Evolutionary conservation across 1,140 invertebrate species (phyloP), one percentile per base, ranked within the genome.

Genomic region (Eufriesea mexicana): DNA sequence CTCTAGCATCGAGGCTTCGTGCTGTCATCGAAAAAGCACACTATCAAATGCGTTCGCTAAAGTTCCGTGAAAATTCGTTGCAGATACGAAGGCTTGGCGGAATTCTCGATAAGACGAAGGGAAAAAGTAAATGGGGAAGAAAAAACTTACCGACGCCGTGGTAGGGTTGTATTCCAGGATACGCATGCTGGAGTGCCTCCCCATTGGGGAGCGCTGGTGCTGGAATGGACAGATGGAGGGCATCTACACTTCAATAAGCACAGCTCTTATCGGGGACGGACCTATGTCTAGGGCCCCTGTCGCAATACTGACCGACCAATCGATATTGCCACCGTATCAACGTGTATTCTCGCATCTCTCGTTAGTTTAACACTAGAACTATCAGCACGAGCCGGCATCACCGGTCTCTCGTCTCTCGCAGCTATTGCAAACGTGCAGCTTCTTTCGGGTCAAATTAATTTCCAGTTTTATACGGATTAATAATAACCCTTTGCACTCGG

Each of bases 141-240:
- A 87, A 84, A 88, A 85, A 97, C 97, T 97, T 96, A 98, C 97
- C 97, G 95, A 97, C 97, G 95, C 98, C 91, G 85, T 97, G 96
- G 95, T 98, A 98, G 83, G 98, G 97, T 95, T 97, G 97, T 95
- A 98, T 97, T 91, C 97, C 97, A 84, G 97, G 95, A 95, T 98
- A 98, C 88, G 96, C 96, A 94, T 97, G 97, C 93, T 98, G 97
- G 82, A 98, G 95, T 64, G 97, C 95, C 81, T 98, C 98, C 86
- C 98, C 98, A 94, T 98, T 98, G 87, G 97, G 96, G 92, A 98
- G 95, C 85, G 97, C 97, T 95, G 98, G 97, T 89, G 98, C 97
- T 95, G 97, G 96, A 95, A 98, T 97, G 92, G 97, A 97, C 94
- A 97, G 93, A 95, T 96, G 95, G 91, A 96, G 95, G 93, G 95